Evolutionary conservation across 2,797 vertebrate genomes (phyloP), one percentile per base, ranked within the genome.

Genomic region (Siniperca scherzeri): DNA sequence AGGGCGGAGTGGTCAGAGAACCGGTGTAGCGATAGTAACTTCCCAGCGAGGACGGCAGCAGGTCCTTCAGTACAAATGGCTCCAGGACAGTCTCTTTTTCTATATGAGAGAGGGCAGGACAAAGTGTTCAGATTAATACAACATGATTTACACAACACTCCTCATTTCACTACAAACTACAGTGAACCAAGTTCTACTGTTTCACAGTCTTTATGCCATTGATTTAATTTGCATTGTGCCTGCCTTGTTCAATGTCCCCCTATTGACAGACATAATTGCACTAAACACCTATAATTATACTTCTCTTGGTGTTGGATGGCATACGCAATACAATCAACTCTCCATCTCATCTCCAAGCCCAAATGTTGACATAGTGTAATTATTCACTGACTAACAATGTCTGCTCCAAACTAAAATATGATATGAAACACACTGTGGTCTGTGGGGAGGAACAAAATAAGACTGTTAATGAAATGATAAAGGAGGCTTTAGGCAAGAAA

Each of bases 71-170:
- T 70, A 99, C 91, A 70, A 99, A 99, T 2, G 98, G 98, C 92
- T 99, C 98, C 95, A 99, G 95, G 87, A 98, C 98, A 6, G 98
- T 99, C 93, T 99, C 98, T 89, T 99, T 99, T 88, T 99, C 98
- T 99, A 94, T 16, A 46, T 56, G 55, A 74, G 25, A 78, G 46
- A 65, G 60, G 82, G 64, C 70, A 88, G 89, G 85, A 77, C 25
- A 74, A 55, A 80, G 30, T 68, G 62, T 68, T 80, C 14, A 5
- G 21, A 87, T 90, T 79, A 82, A 86, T 85, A 70, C 66, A 48
- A 76, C 64, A 75, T 10, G 25, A 85, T 69, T 67, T 25, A 74
- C 60, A 83, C 42, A 68, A 73, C 67, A 56, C 53, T 22, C 11
- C 12, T 62, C 3, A 44, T 83, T 77, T 70, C 68, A 82, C 46